A percentile compares a stretch with the other conserved stretches of the same genome.
These are phyloP conservation scores for Hedya salicella DNA, from an alignment of 2,888 invertebrate species.

Conservation along the genomic window DNA sequence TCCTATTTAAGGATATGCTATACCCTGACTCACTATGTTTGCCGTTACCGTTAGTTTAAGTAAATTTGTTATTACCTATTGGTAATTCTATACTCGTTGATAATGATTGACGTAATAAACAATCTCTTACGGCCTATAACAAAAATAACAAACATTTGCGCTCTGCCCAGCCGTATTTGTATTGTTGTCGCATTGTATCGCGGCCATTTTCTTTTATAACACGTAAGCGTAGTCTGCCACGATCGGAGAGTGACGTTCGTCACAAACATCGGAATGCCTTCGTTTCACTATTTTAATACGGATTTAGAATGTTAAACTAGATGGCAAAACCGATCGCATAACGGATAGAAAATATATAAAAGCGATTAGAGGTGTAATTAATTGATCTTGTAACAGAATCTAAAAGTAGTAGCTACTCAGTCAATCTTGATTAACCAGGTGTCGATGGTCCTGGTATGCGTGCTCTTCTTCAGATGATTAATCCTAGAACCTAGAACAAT, in stretches of 20 bases:
- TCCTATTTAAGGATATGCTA: slow-evolving; percentile 13
- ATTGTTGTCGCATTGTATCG: slow-evolving; percentile 51
- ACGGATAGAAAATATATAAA: slow-evolving; percentile 17
- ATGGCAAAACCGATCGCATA: slow-evolving; percentile 9
- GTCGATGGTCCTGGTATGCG: not conserved
- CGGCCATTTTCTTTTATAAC: slow-evolving; percentile 66
- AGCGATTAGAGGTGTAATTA: not conserved
- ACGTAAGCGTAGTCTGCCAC: slow-evolving; percentile 51
- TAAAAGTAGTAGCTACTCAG: not conserved
- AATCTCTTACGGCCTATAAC: slow-evolving; percentile 15
- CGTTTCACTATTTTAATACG: slow-evolving; percentile 1
- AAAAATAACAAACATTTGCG: slow-evolving; percentile 25
- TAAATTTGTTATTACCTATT: not conserved
- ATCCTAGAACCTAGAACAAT: not conserved
- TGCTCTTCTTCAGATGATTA: not conserved
- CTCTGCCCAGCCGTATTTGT: slow-evolving; percentile 19
- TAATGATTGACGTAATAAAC: slow-evolving; percentile 22
- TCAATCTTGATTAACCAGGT: not conserved
- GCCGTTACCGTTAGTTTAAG: slow-evolving; percentile 21
- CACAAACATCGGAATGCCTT: slow-evolving; percentile 9
- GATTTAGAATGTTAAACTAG: slow-evolving; percentile 14
- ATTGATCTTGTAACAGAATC: not conserved
- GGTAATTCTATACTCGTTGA: not conserved
- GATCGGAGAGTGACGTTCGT: slow-evolving; percentile 26
- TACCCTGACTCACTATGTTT: slow-evolving; percentile 5